A percentile compares a stretch with the other conserved stretches of the same genome.
Evolutionary conservation across 2,888 invertebrate species (phyloP).

Genomic region (Matsumyia berberina): DNA sequence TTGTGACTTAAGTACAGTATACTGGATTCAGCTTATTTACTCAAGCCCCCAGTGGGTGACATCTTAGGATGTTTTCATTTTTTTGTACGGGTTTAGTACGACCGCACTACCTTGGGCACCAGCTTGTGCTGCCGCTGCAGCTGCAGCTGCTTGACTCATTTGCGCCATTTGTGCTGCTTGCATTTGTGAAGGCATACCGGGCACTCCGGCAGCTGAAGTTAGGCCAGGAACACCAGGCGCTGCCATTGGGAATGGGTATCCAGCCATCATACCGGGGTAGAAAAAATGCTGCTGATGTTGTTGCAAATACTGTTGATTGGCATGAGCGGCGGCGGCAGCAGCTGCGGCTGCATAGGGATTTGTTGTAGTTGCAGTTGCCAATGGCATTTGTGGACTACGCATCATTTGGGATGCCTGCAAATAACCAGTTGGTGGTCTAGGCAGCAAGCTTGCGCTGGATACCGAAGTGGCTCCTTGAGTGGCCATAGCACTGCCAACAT

Average conservation of each 20-base stretch:
- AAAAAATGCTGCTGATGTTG: conserved; percentile 82
- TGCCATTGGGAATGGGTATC: conserved; percentile 85
- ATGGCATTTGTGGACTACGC: conserved; percentile 76
- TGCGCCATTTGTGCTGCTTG: conserved; percentile 75
- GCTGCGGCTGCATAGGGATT: conserved; percentile 79
- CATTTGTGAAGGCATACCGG: conserved; percentile 84
- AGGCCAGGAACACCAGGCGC: conserved; percentile 81
- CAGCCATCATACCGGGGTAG: conserved; percentile 85
- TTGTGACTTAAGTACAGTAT: conserved; percentile 60
- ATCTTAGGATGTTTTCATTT: conserved; percentile 91
- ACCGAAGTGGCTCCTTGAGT: conserved; percentile 77
- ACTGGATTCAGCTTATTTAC: not conserved
- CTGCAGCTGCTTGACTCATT: conserved; percentile 79
- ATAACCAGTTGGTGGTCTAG: conserved; percentile 77
- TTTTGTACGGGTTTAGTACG: conserved; percentile 93
- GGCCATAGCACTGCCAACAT: conserved; percentile 73
- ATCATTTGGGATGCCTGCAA: conserved; percentile 76
- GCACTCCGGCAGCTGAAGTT: conserved; percentile 74
- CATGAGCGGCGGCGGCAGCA: conserved; percentile 77
- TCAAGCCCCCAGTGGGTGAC: not conserved
- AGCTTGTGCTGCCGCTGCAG: conserved; percentile 76
- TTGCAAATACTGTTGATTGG: conserved; percentile 78
- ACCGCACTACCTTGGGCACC: conserved; percentile 82
- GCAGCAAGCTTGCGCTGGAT: conserved; percentile 71
- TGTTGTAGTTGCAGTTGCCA: conserved; percentile 71